Evolutionary conservation across 2,113 vertebrate genomes (phyloP), one percentile per base, ranked within the genome.

Genomic region (Dicerorhinus sumatrensis): DNA sequence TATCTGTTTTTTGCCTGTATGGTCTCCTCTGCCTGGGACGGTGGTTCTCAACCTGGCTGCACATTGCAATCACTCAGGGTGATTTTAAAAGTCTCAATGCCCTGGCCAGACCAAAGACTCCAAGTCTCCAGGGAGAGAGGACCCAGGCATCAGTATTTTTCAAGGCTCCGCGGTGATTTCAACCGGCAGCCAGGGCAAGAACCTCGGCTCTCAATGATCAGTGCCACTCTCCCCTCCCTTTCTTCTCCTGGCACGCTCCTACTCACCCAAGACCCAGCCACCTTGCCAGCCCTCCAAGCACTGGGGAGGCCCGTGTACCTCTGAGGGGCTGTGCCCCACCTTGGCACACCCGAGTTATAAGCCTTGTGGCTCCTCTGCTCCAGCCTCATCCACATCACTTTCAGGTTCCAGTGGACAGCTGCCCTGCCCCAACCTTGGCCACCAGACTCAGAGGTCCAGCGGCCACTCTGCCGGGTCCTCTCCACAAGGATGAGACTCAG

Each of bases 141-240:
- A 54, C 11, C 31, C 21, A 65, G 27, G 48, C 5, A 10, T 2
- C 12, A 3, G 27, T 13, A 42, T 46, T 69, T 23, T 11, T 48
- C 21, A 36, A 21, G 46, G 33, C 3, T 31, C 70, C n/a, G 27
- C 54, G 7, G 39, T 8, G 65, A 42, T 25, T 39, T 39, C 58
- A 17, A 5, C 1, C 31, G 39, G n/a, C 20, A 4, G 56, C 33
- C 20, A 31, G 48, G 8, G 39, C 5, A 29, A 77, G 42, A 75
- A 60, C 14, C 11, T 11, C 3, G 14, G 36, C 36, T 80, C 42
- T 62, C 36, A 2, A 3, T 0, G 62, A n/a, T 8, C 3, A 0
- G 5, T 4, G 10, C 9, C 48, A 48, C n/a, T 69, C 18, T 60
- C 14, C 11, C 60, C 58, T 8, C 25, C 17, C 11, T 73, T 29